Evolutionary conservation across 2,888 invertebrate genomes (phyloP).

Genomic region (Blastobasis adustella): DNA sequence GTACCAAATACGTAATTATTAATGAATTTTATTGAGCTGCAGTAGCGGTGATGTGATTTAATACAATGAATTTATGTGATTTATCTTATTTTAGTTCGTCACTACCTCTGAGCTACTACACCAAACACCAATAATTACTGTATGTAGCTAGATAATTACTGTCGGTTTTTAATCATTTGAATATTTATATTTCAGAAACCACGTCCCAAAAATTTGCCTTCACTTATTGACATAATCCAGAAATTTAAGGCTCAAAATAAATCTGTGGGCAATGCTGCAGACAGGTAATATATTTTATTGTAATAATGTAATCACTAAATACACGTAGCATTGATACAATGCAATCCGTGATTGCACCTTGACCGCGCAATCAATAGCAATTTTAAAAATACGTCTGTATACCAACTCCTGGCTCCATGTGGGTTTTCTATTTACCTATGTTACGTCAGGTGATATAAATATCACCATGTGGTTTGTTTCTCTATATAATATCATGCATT

Average conservation of each 20-base stretch:
- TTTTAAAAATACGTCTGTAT: not conserved
- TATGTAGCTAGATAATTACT: not conserved
- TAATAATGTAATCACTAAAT: not conserved
- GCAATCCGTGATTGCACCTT: not conserved
- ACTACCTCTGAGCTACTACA: slow-evolving; percentile 18
- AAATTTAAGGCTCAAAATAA: slow-evolving; percentile 64
- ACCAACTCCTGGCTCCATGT: not conserved
- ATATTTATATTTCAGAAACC: slow-evolving; percentile 68
- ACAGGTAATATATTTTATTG: slow-evolving; percentile 17
- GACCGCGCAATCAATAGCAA: not conserved
- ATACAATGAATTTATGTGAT: slow-evolving; percentile 1
- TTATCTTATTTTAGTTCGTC: slow-evolving; percentile 12
- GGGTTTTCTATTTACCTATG: not conserved
- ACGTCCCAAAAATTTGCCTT: slow-evolving; percentile 78
- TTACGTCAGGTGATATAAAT: not conserved
- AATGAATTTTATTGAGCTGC: too few species aligned
- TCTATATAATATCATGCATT: not conserved
- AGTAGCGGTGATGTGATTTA: not conserved
- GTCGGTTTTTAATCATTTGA: slow-evolving; percentile 2
- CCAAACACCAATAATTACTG: not conserved
- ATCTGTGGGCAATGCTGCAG: slow-evolving; percentile 17
- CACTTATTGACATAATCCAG: slow-evolving; percentile 75
- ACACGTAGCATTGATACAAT: not conserved
- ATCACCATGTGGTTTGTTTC: not conserved
- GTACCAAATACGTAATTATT: too few species aligned